Percentiles rank a stretch among this genome's conserved stretches.
Conservation (phyloP, 35 echinoderm and acorn worm genomes). For the Lytechinus pictus region DNA sequence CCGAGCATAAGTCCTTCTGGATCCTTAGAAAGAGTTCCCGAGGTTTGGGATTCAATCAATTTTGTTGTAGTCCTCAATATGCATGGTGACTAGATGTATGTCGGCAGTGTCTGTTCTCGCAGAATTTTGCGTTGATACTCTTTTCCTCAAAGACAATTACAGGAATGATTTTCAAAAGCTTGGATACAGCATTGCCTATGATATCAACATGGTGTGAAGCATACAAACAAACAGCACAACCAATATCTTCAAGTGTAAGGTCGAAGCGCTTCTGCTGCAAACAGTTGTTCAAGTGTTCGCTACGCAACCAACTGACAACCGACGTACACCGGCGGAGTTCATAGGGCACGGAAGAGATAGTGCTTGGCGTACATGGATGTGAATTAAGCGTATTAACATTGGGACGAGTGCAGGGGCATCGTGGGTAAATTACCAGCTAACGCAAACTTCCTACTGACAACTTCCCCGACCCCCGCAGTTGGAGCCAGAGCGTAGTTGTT, state of each 20-base stretch:
- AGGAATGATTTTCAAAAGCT: neutral
- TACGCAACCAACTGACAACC: neutral
- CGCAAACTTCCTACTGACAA: conserved; percentile 49
- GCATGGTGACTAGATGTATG: neutral
- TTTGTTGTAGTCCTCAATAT: neutral
- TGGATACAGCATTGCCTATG: neutral
- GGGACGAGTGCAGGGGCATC: conserved; percentile 18
- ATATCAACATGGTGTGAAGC: neutral
- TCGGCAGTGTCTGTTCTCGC: neutral
- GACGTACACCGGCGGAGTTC: neutral
- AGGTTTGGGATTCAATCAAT: neutral
- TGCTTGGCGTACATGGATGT: conserved; percentile 42
- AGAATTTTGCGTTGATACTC: neutral
- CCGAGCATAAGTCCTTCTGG: neutral
- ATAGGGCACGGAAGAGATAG: neutral
- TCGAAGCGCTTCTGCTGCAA: neutral
- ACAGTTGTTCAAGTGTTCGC: neutral
- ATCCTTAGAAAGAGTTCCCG: neutral
- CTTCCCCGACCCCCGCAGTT: neutral
- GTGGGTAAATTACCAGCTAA: conserved; percentile 49
- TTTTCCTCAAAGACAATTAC: neutral
- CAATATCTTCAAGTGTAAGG: neutral
- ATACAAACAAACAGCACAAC: neutral
- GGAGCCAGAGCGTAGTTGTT: neutral
- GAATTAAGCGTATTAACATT: conserved; percentile 46